Conservation (phyloP, 2,888 invertebrate genomes). For the Leptothorax acervorum region DNA sequence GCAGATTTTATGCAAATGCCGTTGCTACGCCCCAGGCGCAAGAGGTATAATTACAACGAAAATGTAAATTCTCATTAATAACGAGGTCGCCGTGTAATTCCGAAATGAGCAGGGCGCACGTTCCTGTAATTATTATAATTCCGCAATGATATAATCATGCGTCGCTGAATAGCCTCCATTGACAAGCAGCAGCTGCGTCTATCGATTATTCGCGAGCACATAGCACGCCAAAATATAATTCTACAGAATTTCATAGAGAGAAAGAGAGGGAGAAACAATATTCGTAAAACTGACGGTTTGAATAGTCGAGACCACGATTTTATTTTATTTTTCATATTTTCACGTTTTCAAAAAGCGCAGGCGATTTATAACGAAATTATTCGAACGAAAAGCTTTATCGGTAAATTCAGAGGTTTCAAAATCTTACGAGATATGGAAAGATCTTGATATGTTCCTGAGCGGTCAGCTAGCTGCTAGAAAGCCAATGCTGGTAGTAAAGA, state of each 20-base stretch:
- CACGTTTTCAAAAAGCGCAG: background rate
- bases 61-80: constrained; percentile 73
- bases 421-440: constrained; percentile 26
- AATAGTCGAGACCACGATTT: background rate
- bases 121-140: constrained; percentile 72
- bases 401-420: background rate
- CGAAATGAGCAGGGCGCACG: constrained; percentile 29
- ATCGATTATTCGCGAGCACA: constrained; percentile 62
- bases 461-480: constrained; percentile 17
- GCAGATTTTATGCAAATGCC: constrained; percentile 74
- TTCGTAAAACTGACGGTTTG: constrained; percentile 21
- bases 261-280: background rate
- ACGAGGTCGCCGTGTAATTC: constrained; percentile 72
- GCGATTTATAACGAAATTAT: constrained; percentile 21
- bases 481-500: constrained; percentile 10
- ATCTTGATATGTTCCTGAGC: constrained; percentile 5
- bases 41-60: constrained; percentile 69
- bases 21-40: constrained; percentile 59
- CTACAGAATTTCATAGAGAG: constrained; percentile 13
- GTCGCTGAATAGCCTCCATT: constrained; percentile 65
- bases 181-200: constrained; percentile 66
- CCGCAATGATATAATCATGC: constrained; percentile 62
- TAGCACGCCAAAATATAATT: constrained; percentile 66
- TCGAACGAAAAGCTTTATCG: constrained; percentile 29
- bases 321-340: constrained; percentile 2